phyloP scores from a whole-genome alignment of 1,140 invertebrate genomes.

The Phenacoccus solenopsis region DNA sequence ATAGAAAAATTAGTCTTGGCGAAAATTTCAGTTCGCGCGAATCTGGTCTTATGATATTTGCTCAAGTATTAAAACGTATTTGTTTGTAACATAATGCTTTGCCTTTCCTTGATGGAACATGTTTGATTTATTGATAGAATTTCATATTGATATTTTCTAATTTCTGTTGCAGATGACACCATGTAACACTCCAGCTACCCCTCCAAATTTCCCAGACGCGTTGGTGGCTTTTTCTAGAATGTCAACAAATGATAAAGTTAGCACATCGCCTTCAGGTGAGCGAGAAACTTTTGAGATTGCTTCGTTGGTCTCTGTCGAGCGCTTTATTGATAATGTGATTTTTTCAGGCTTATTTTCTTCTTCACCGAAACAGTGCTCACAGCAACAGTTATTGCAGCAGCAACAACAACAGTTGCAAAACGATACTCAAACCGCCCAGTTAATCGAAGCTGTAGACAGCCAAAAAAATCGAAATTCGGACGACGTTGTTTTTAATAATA shows the following conservation, averaged over 20 bases:
- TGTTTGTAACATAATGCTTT: no score
- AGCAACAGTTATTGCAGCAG: not conserved
- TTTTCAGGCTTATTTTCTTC: conserved; percentile 5
- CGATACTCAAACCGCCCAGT: not conserved
- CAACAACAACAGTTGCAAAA: conserved; percentile 1
- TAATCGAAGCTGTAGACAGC: not conserved
- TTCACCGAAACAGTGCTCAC: not conserved
- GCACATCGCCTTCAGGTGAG: conserved; percentile 25
- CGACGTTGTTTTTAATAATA: not conserved
- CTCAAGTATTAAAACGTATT: no score
- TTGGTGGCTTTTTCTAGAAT: conserved; percentile 71
- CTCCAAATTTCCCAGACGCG: conserved; percentile 77
- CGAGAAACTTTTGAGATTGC: not conserved
- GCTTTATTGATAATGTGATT: no score
- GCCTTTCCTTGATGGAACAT: no score
- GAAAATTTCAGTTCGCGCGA: no score
- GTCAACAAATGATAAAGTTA: conserved; percentile 35
- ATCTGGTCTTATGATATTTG: no score
- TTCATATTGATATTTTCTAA: no score
- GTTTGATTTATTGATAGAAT: no score
- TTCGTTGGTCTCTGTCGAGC: not conserved
- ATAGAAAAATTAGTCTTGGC: no score
- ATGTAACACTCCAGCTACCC: conserved; percentile 79
- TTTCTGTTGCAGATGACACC: conserved; percentile 44
- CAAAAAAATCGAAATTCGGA: conserved; percentile 6